Conservation (phyloP, 2,113 vertebrate species). For the Sarotherodon lohbergeri region DNA sequence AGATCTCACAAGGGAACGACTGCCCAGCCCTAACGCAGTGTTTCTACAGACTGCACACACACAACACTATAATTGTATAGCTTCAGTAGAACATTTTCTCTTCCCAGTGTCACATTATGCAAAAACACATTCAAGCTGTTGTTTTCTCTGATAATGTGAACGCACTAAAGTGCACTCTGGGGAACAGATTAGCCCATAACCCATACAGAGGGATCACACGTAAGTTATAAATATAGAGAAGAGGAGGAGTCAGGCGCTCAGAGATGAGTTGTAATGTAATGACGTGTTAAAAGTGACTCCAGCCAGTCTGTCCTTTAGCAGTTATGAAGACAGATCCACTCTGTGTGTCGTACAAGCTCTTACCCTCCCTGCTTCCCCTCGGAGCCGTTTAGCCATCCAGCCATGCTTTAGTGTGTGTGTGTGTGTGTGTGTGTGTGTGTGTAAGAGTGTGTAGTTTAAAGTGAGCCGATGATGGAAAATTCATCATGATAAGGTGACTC, state of each 20-base stretch:
- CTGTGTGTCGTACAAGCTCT: background rate
- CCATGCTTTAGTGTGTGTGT: background rate
- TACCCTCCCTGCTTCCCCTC: background rate
- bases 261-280: background rate
- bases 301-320: background rate
- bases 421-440: too few relatives aligned
- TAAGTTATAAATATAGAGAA: background rate
- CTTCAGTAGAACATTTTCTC: background rate
- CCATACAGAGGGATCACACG: background rate
- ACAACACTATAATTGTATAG: background rate
- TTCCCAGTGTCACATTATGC: background rate
- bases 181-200: background rate
- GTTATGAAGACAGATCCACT: slow-evolving; percentile 17
- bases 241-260: background rate
- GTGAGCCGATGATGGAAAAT: background rate
- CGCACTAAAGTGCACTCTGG: background rate
- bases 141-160: background rate
- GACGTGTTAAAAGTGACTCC: slow-evolving; percentile 14
- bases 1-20: background rate
- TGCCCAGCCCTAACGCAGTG: background rate
- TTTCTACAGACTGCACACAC: background rate
- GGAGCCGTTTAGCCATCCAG: background rate
- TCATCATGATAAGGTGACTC: background rate
- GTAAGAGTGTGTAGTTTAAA: background rate
- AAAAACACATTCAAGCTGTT: background rate